Evolutionary conservation across 1,140 invertebrate genomes (phyloP).

Genomic region (Leptestheria dahalacensis): DNA sequence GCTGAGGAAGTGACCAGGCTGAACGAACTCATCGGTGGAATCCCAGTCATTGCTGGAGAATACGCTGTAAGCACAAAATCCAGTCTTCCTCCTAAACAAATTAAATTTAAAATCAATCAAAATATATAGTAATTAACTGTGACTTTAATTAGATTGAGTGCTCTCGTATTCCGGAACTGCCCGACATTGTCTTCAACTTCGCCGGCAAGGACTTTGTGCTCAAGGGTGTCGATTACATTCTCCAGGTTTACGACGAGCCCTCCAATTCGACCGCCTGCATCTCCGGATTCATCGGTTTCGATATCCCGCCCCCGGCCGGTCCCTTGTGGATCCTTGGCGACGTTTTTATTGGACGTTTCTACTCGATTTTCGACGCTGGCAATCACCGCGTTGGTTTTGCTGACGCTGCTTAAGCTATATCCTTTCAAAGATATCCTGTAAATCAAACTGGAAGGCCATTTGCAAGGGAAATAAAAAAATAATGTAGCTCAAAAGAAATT

Average conservation of each 20-base stretch:
- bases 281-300: slow-evolving; percentile 91
- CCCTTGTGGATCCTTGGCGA: slow-evolving; percentile 85
- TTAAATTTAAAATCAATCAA: slow-evolving; percentile 5
- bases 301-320: slow-evolving; percentile 79
- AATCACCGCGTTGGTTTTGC: slow-evolving; percentile 91
- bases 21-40: slow-evolving; percentile 70
- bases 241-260: slow-evolving; percentile 37
- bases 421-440: no score
- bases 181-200: slow-evolving; percentile 62
- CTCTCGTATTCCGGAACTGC: slow-evolving; percentile 53
- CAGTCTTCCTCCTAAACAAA: background rate
- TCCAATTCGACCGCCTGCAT: slow-evolving; percentile 54
- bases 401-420: slow-evolving; percentile 24
- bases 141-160: slow-evolving; percentile 44
- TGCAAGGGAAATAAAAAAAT: no score
- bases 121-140: background rate
- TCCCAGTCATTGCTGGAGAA: slow-evolving; percentile 63
- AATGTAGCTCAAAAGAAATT: no score
- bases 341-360: slow-evolving; percentile 90
- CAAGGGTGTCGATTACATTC: slow-evolving; percentile 66
- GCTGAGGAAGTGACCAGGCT: slow-evolving; percentile 58
- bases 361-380: slow-evolving; percentile 87
- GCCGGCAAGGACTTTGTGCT: slow-evolving; percentile 62
- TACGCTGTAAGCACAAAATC: slow-evolving; percentile 36
- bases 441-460: no score